Evolutionary conservation across 2,888 invertebrate species (phyloP), one percentile per base, ranked within the genome.

Genomic region (Leptogaster cylindrica): DNA sequence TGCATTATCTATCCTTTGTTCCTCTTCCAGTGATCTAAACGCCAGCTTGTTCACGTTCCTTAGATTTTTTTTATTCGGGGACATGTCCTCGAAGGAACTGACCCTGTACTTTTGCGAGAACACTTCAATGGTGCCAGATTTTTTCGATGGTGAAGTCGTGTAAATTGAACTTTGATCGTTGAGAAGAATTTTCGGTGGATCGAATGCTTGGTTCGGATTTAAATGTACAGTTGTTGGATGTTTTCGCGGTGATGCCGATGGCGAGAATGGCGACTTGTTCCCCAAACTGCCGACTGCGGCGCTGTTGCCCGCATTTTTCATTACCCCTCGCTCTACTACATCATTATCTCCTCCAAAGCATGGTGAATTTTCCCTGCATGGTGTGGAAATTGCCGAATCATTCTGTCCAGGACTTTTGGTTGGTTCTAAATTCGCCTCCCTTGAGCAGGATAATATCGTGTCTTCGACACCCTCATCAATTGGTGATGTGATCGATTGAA

Each of bases 401-500:
- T 39, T 50, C 27, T 51, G 66, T 16, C 46, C 27, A 48, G 36
- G 7, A n/a, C 25, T 44, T 7, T 65, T 31, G 10, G 14, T 27
- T 44, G 41, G 33, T 20, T 50, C 64, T 23, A 50, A 23, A n/a
- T 12, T 50, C 7, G 27, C 52, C 5, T 48, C 48, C 28, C 20
- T 41, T 20, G 31, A 44, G 36, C 31, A 16, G 7, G 48, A 46
- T 25, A 46, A 31, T 2, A 79, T 79, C 16, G 80, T 75, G 71
- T 81, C 81, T 70, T 81, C 81, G 12, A 80, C 80, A n/a, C 81
- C 81, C 67, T 81, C 81, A 70, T 81, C 81, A 23, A 81, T 81
- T 10, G 81, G 81, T 18, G 81, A 81, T 7, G 80, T 79, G 8
- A 81, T 80, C 23, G 81, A 81, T 66, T 81, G 81, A 68, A 81